Conservation (phyloP, 1,140 invertebrate species). For the Radopholus similis region DNA sequence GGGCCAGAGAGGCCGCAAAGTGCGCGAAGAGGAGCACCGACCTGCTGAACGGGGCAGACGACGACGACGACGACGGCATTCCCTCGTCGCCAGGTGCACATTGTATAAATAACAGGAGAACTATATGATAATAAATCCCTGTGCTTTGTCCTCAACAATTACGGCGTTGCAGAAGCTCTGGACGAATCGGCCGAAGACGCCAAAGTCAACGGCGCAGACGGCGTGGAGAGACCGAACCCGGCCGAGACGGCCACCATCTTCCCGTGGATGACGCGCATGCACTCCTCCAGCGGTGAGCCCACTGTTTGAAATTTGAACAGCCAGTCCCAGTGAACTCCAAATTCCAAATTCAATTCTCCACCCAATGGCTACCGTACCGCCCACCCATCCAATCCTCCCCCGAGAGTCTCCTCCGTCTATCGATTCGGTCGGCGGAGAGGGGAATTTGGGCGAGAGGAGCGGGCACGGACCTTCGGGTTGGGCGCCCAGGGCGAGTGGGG, state of each 20-base stretch:
- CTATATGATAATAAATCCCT: too few relatives aligned
- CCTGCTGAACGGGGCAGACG: neutral
- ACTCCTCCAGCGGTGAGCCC: slow-evolving; percentile 45
- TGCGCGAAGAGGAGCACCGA: neutral
- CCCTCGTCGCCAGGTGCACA: too few relatives aligned
- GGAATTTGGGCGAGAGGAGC: neutral
- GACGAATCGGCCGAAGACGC: too few relatives aligned
- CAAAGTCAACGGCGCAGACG: neutral
- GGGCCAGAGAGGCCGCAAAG: neutral
- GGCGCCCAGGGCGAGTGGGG: too few relatives aligned
- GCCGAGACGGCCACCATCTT: slow-evolving; percentile 30
- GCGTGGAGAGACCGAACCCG: neutral
- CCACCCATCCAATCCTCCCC: neutral
- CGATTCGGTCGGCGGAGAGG: neutral
- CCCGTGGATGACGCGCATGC: slow-evolving; percentile 52
- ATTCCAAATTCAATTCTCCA: neutral
- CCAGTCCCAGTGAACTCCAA: neutral
- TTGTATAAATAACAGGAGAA: too few relatives aligned
- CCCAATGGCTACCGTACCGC: neutral
- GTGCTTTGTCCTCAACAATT: neutral
- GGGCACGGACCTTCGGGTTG: too few relatives aligned
- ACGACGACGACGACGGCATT: neutral
- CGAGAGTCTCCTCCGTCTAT: neutral
- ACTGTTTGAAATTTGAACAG: too few relatives aligned
- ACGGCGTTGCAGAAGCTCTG: neutral